Base-by-base conservation (phyloP, 2,797 vertebrate species). In the Sarcoramphus papa region DNA sequence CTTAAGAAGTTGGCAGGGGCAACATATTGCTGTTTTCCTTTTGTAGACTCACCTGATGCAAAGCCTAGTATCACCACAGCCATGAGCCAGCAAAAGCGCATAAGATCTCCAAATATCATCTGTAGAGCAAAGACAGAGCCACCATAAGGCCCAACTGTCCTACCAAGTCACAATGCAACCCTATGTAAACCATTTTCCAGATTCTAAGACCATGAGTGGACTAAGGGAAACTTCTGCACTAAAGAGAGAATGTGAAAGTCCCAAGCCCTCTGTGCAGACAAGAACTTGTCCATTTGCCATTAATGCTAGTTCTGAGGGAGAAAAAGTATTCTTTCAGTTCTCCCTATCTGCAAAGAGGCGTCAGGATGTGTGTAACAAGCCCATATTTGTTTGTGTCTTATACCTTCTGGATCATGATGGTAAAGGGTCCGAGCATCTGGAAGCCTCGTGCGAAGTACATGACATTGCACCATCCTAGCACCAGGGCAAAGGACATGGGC, bases 331-430 rank as follows among this genome's bases (percentile, higher is more conserved):
- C 37, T 63, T 69, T 43, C 53, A 62, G 47, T 64, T 41, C n/a
- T 63, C 60, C 28, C 35, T 56, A 0, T 57, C 33, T 53, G 10
- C 31, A 90, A 84, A 87, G 37, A 37, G 18, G 9, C 48, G 48
- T 54, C 47, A 33, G 54, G n/a, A 82, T 27, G 33, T 35, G 6
- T 31, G 7, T 30, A 83, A 79, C 25, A 41, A 68, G 13, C 7
- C 14, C 3, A 0, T 9, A 25, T 37, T 50, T 59, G 7, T 88
- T 90, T 48, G 37, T 60, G 60, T 57, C 50, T 76, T 96, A 69
- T 97, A 99, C 99, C 99, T 99, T 99, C 97, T 99, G 99, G 89
- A 99, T 99, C 98, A 99, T 99, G 97, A 99, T 99, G 96, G 99
- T 99, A 69, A 99, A 99, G 11, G 99, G 99, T 10, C 99, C 99